phyloP scores from a whole-genome alignment of 2,797 vertebrate genomes.

The Masticophis lateralis region DNA sequence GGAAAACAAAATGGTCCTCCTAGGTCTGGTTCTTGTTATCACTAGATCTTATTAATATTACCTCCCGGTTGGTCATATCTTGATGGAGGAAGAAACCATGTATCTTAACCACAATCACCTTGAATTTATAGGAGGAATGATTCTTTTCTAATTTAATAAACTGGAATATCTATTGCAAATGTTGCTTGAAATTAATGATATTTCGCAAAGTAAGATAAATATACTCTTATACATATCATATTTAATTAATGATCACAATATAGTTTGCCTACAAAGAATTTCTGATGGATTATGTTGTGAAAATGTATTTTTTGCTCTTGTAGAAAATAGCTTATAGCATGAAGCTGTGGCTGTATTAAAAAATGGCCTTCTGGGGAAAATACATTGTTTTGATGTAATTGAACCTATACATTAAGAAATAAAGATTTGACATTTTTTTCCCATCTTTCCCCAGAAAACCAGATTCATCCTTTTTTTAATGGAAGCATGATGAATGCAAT shows the following conservation, averaged over 20 bases:
- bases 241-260: neutral
- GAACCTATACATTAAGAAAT: conserved; percentile 58
- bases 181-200: neutral
- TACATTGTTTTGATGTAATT: conserved; percentile 40
- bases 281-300: neutral
- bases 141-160: neutral
- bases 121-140: neutral
- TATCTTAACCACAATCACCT: neutral
- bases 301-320: conserved; percentile 39
- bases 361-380: conserved; percentile 50
- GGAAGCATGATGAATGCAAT: conserved; percentile 36
- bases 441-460: conserved; percentile 41
- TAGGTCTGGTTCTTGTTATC: neutral
- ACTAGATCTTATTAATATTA: neutral
- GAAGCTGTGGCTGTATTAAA: conserved; percentile 53
- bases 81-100: neutral
- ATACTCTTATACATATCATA: neutral
- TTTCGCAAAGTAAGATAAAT: neutral
- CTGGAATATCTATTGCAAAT: neutral
- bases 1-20: neutral
- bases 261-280: neutral
- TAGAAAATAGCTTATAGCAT: conserved; percentile 55
- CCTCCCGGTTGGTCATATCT: neutral
- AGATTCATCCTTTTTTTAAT: conserved; percentile 33
- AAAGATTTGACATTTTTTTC: conserved; percentile 65